Evolutionary conservation across 2,113 vertebrate genomes (phyloP).

Genomic region (Catharus minimus): DNA sequence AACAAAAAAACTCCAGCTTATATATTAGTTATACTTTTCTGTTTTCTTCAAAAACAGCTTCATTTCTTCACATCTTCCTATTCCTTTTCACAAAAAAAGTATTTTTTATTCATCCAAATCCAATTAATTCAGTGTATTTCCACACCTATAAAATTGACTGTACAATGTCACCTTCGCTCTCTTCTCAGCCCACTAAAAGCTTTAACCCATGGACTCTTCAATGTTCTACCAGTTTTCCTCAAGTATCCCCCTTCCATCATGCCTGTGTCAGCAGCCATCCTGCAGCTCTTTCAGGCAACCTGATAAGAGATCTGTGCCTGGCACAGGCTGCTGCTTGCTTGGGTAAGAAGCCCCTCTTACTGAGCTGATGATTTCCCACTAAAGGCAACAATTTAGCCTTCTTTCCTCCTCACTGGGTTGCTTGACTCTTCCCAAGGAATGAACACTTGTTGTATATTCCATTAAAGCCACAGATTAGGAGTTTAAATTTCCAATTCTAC

Average conservation of each 20-base stretch:
- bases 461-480: neutral
- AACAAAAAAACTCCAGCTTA: neutral
- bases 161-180: rapidly evolving
- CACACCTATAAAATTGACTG: neutral
- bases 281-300: neutral
- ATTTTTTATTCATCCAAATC: neutral
- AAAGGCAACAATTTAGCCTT: neutral
- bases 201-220: neutral
- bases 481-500: neutral
- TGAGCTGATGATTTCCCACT: neutral
- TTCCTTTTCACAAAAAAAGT: neutral
- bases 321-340: rapidly evolving
- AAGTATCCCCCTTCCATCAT: rapidly evolving
- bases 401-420: neutral
- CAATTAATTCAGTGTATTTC: neutral
- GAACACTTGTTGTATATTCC: neutral
- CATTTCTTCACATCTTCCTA: neutral
- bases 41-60: neutral
- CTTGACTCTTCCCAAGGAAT: neutral
- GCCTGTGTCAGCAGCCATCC: neutral
- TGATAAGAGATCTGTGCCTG: neutral
- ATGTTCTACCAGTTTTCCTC: neutral
- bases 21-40: neutral
- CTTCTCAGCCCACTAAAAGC: neutral
- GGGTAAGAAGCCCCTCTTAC: neutral